Conservation (phyloP, 1,140 invertebrate species). For the Apis cerana region DNA sequence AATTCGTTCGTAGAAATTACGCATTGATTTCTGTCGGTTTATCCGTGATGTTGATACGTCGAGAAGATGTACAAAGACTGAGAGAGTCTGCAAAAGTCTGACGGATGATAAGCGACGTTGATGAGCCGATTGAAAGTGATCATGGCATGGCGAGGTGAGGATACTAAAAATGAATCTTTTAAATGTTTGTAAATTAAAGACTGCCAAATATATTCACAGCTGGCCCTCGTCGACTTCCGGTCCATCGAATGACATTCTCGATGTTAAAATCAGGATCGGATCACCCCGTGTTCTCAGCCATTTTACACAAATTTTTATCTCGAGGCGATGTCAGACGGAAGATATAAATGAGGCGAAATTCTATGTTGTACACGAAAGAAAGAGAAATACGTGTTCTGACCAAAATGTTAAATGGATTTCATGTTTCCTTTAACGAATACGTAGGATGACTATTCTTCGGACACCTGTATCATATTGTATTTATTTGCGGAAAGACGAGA, state of each 20-base stretch:
- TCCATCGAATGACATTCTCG: not conserved
- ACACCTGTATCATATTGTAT: conserved; percentile 78
- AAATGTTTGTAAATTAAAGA: conserved; percentile 27
- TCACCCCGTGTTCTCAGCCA: not conserved
- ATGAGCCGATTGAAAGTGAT: not conserved
- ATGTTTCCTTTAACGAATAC: conserved; percentile 9
- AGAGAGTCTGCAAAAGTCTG: conserved; percentile 1
- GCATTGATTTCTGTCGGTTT: not conserved
- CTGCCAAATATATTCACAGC: conserved; percentile 43
- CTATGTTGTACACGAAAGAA: not conserved
- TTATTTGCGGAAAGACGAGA: conserved; percentile 67
- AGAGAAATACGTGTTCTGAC: not conserved
- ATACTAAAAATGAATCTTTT: not conserved
- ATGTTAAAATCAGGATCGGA: not conserved
- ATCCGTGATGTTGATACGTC: not conserved
- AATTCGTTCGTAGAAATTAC: not conserved
- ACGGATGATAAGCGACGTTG: not conserved
- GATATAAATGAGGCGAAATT: not conserved
- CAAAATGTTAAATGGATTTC: not conserved
- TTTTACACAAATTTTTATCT: not conserved
- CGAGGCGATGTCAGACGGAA: not conserved
- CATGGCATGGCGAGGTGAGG: not conserved
- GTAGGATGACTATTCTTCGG: not conserved
- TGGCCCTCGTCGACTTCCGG: not conserved
- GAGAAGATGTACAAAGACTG: conserved; percentile 9